Conservation (phyloP, 2,888 invertebrate species). For the Nomada lathburiana region DNA sequence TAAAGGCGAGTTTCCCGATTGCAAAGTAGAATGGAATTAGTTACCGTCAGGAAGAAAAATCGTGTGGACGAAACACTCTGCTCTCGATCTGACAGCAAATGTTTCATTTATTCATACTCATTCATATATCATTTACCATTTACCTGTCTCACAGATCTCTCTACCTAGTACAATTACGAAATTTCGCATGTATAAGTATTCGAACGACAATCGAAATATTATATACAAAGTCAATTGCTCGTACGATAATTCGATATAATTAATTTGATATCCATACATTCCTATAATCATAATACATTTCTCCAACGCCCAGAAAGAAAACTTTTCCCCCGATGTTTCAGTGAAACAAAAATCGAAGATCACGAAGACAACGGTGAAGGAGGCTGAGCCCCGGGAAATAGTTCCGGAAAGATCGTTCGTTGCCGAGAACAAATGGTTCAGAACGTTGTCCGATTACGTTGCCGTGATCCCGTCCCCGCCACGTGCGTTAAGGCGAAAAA, state of each 20-base stretch:
- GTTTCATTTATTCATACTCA: too few relatives aligned
- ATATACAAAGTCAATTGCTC: too few relatives aligned
- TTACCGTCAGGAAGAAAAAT: conserved; percentile 21
- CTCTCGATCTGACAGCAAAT: not conserved
- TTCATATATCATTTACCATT: too few relatives aligned
- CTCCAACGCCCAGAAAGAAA: not conserved
- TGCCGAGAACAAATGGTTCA: conserved; percentile 12
- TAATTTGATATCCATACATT: too few relatives aligned
- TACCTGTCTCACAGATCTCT: not conserved
- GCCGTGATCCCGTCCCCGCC: conserved; percentile 23
- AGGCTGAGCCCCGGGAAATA: rapidly evolving
- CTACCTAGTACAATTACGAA: too few relatives aligned
- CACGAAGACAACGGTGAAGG: not conserved
- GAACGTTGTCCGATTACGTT: conserved; percentile 18
- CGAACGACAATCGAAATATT: too few relatives aligned
- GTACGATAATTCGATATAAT: too few relatives aligned
- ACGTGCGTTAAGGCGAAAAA: not conserved
- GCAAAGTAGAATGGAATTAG: conserved; percentile 37
- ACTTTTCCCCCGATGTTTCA: not conserved
- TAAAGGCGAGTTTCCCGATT: conserved; percentile 24
- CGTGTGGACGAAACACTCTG: conserved; percentile 17
- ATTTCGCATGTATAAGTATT: too few relatives aligned
- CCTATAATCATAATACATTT: not conserved
- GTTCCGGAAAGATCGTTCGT: not conserved
- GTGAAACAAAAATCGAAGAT: not conserved